These are phyloP conservation scores for Idaea dimidiata DNA, from an alignment of 2,888 invertebrate species.

Conservation along the genomic window DNA sequence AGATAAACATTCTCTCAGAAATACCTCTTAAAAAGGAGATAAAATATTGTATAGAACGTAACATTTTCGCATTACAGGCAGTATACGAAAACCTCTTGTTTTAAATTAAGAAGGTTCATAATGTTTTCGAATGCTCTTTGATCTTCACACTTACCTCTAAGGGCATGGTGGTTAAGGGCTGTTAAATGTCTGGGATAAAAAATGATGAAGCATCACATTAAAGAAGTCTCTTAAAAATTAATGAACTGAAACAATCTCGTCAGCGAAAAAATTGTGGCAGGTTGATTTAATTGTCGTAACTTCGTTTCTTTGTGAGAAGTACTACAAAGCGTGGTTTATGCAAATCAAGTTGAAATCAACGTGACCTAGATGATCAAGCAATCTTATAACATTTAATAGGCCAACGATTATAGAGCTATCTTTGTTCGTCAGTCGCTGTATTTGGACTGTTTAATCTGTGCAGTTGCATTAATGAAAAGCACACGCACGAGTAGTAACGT, in stretches of 20 bases:
- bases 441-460: conserved; percentile 17
- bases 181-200: conserved; percentile 10
- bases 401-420: conserved; percentile 25
- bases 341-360: conserved; percentile 9
- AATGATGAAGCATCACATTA: conserved; percentile 14
- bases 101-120: neutral
- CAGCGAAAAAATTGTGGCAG: conserved; percentile 16
- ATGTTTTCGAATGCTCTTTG: neutral
- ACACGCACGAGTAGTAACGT: neutral
- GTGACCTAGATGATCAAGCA: conserved; percentile 15
- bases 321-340: neutral
- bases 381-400: conserved; percentile 10
- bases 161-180: neutral
- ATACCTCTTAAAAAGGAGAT: neutral
- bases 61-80: neutral
- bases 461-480: conserved; percentile 12
- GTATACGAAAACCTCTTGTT: neutral
- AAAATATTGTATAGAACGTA: neutral
- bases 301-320: conserved; percentile 8
- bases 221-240: conserved; percentile 14
- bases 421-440: conserved; percentile 19
- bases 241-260: conserved; percentile 17
- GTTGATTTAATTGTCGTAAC: conserved; percentile 9
- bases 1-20: neutral
- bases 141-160: neutral